These are phyloP conservation scores for Distichodus sexfasciatus DNA, from an alignment of 2,797 vertebrate genomes.

Conservation along the genomic window DNA sequence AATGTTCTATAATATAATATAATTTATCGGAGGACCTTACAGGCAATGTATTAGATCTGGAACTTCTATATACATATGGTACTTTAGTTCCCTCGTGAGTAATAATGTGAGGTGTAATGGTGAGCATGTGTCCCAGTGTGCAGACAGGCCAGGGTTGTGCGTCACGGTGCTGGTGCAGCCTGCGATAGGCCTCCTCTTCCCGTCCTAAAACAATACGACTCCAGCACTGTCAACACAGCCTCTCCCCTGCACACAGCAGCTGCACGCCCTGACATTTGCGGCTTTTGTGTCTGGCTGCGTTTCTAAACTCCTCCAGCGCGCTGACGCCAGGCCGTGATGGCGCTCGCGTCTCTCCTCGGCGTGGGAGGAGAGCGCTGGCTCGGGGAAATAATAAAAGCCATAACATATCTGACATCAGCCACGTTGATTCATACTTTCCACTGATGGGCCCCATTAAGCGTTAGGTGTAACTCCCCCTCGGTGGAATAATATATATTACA, in stretches of 20 bases:
- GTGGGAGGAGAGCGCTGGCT: slow-evolving; percentile 35
- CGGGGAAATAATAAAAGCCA: slow-evolving; percentile 44
- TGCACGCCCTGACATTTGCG: slow-evolving; percentile 71
- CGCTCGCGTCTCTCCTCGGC: slow-evolving; percentile 8
- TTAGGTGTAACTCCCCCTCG: slow-evolving; percentile 24
- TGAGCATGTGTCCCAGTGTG: slow-evolving; percentile 68
- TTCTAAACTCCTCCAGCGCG: slow-evolving; percentile 40
- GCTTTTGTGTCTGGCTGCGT: slow-evolving; percentile 40
- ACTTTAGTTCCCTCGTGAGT: slow-evolving; percentile 52
- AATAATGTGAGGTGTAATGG: slow-evolving; percentile 72
- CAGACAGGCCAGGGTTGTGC: slow-evolving; percentile 66
- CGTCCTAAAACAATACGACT: slow-evolving; percentile 66
- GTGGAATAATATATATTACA: slow-evolving; percentile 11
- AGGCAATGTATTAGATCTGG: too few species aligned
- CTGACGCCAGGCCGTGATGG: slow-evolving; percentile 36
- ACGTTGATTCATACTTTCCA: slow-evolving; percentile 36
- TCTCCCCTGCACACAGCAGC: slow-evolving; percentile 64
- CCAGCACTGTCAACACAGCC: slow-evolving; percentile 67
- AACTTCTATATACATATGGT: slow-evolving; percentile 30
- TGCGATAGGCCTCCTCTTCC: slow-evolving; percentile 59
- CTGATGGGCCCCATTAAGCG: slow-evolving; percentile 32
- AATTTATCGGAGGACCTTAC: too few species aligned
- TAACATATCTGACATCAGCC: slow-evolving; percentile 40
- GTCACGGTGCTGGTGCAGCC: slow-evolving; percentile 61
- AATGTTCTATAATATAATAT: too few species aligned